Evolutionary conservation across 2,797 vertebrate species (phyloP), one percentile per base, ranked within the genome.

Genomic region (Dallia pectoralis): DNA sequence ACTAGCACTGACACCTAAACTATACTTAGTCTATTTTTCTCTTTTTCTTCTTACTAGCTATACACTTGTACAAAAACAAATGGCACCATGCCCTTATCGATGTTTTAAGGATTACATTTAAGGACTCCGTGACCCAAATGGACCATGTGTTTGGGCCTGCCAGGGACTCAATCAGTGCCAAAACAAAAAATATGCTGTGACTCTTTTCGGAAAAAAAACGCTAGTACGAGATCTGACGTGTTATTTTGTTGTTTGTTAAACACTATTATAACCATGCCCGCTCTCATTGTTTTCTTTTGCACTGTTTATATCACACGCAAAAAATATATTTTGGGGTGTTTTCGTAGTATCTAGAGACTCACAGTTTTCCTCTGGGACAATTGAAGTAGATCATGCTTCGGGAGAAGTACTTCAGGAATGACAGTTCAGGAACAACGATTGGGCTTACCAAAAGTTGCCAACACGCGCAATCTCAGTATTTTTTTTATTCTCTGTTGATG

Each of bases 11-110:
- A 76, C 66, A 77, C 74, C 80, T 74, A 81, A 76, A 84, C 79
- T 87, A 87, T 84, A 81, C 66, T 56, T 36, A 79, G 73, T 86
- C 84, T 90, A 89, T 91, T 90, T 89, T 90, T 36, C 75, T 79
- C 74, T 83, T 82, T 84, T 81, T 77, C 82, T 68, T 85, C 71
- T 82, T 78, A 82, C 81, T 70, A 74, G 82, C 71, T 87, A 87
- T 91, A 89, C 86, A 87, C 85, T 87, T 86, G 76, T 82, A 69
- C 19, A 19, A 16, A 51, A 56, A 56, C 51, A 69, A 79, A 51
- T 79, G 86, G 81, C 79, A 77, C 81, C 69, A 64, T 56, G 51
- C 51, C 51, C 51, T 53, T 22, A 22, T 22, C 22, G 51, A 59
- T 74, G 22, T 25, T 25, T 56, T n/a, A 64, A 53, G 32, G 79